A percentile compares a stretch with the other conserved stretches of the same genome.
Conservation (phyloP, 2,113 vertebrate genomes). For the Solea solea region DNA sequence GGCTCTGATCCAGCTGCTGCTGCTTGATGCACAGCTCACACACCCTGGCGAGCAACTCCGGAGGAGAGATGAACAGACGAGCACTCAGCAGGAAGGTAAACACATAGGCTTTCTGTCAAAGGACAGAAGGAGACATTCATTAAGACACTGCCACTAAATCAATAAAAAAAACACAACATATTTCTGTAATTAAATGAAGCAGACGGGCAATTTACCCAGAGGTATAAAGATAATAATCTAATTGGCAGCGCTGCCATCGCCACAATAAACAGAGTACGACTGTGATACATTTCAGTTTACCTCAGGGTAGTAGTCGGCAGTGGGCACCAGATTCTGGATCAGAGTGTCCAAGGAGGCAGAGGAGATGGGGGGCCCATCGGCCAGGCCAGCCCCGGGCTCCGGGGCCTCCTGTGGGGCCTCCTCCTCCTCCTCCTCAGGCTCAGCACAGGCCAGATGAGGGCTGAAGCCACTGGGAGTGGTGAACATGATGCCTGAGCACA, state of each 20-base stretch:
- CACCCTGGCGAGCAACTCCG: conserved; percentile 88
- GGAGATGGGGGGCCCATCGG: conserved; percentile 85
- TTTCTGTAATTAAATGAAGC: conserved; percentile 43
- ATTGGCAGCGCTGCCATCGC: conserved; percentile 6
- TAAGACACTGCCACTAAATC: conserved; percentile 19
- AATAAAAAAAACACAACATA: conserved; percentile 36
- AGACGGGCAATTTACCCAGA: conserved; percentile 16
- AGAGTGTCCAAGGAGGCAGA: conserved; percentile 92
- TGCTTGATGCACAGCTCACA: conserved; percentile 92
- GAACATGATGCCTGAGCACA: conserved; percentile 88
- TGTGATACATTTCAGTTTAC: conserved; percentile 59
- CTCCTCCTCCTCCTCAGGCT: conserved; percentile 76
- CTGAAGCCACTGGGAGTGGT: conserved; percentile 87
- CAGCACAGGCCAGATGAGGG: conserved; percentile 84
- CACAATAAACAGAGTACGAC: conserved; percentile 11
- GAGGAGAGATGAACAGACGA: conserved; percentile 90
- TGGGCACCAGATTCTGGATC: conserved; percentile 92
- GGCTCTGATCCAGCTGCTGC: conserved; percentile 90
- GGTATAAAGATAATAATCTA: conserved; percentile 31
- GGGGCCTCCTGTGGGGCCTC: conserved; percentile 85
- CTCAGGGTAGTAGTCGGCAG: conserved; percentile 92
- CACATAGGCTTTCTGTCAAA: conserved; percentile 89
- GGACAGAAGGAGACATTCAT: conserved; percentile 35
- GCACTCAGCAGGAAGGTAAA: conserved; percentile 94
- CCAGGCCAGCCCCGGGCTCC: conserved; percentile 81